Percentiles rank a stretch among this genome's conserved stretches.
Evolutionary conservation across 1,140 invertebrate species (phyloP).

Genomic region (Anoplophora glabripennis): DNA sequence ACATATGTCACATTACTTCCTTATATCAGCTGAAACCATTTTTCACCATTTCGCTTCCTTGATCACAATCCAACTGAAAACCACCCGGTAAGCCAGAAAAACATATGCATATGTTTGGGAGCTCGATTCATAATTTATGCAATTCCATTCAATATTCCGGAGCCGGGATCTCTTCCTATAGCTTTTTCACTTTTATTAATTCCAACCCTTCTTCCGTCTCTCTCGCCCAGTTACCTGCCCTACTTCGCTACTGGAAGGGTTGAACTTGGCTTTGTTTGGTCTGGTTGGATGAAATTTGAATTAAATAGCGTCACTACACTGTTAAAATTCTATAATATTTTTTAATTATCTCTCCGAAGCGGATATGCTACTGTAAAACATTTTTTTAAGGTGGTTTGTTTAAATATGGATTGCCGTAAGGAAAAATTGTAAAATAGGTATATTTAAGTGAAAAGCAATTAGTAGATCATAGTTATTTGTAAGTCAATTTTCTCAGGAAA

Average conservation of each 20-base stretch:
- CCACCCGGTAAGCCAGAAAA: constrained; percentile 14
- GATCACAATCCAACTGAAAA: neutral
- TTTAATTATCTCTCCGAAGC: neutral
- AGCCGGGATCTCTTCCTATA: constrained; percentile 28
- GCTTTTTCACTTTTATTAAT: constrained; percentile 26
- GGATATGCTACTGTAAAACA: neutral
- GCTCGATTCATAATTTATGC: constrained; percentile 28
- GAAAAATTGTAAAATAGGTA: too few relatives aligned
- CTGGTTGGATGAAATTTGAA: constrained; percentile 23
- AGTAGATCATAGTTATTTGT: too few relatives aligned
- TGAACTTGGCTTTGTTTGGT: constrained; percentile 24
- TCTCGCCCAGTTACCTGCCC: constrained; percentile 24
- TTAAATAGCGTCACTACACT: constrained; percentile 12
- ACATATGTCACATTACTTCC: neutral
- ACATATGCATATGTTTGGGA: constrained; percentile 30
- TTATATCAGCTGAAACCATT: neutral
- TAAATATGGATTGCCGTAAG: too few relatives aligned
- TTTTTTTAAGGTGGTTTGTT: too few relatives aligned
- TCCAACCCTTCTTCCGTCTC: constrained; percentile 12
- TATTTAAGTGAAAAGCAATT: too few relatives aligned
- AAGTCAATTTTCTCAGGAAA: too few relatives aligned
- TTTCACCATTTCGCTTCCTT: neutral
- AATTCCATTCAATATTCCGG: constrained; percentile 29
- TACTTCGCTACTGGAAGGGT: constrained; percentile 18
- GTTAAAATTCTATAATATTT: constrained; percentile 1